phyloP scores from a whole-genome alignment of 2,797 vertebrate genomes.

The Lophotriccus pileatus region DNA sequence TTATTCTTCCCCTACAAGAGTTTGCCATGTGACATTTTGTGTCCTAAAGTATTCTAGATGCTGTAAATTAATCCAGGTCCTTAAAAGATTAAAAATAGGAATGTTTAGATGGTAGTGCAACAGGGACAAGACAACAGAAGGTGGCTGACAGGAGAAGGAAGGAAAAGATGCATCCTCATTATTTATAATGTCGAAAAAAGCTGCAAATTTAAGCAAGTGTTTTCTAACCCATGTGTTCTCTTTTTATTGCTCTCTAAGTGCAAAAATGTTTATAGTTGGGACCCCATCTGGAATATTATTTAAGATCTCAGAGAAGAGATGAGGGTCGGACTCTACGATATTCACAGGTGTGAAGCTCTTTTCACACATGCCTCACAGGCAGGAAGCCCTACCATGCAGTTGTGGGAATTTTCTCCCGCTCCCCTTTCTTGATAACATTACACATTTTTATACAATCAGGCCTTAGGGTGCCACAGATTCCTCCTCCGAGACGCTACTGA shows the following conservation, averaged over 20 bases:
- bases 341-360: constrained; percentile 9
- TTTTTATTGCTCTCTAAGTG: constrained; percentile 25
- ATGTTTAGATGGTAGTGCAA: not conserved
- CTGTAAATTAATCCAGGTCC: not conserved
- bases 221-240: not conserved
- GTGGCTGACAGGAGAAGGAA: constrained; percentile 13
- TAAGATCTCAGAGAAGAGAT: not conserved
- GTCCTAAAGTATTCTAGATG: not conserved
- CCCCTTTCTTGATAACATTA: not conserved
- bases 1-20: not conserved
- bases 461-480: constrained; percentile 10
- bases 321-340: not conserved
- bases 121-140: not conserved
- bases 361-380: not conserved
- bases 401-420: not conserved
- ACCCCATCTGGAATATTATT: constrained; percentile 38
- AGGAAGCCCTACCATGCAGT: constrained; percentile 2
- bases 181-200: not conserved
- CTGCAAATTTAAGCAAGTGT: constrained; percentile 20
- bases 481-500: not conserved
- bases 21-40: not conserved
- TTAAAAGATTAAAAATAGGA: not conserved
- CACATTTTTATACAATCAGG: constrained; percentile 35
- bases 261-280: constrained; percentile 20
- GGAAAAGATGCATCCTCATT: not conserved